Percentiles rank a stretch among this genome's conserved stretches.
Evolutionary conservation across 2,888 invertebrate genomes (phyloP).

Genomic region (Acanthacorydalis orientalis): DNA sequence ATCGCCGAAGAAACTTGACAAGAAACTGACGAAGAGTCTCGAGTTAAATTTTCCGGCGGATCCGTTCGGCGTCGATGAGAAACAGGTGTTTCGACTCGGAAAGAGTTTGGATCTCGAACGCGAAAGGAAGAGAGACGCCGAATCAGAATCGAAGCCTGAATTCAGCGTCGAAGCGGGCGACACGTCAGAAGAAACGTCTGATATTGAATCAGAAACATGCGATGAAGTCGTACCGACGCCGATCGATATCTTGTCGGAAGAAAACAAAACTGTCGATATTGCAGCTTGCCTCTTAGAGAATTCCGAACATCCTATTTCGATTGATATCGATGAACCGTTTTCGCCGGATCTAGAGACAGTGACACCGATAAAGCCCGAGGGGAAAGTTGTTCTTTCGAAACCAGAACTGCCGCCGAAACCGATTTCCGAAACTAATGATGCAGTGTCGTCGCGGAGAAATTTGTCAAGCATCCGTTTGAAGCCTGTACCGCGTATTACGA

Average conservation of each 20-base stretch:
- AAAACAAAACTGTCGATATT: neutral
- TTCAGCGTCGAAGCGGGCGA: slow-evolving; percentile 15
- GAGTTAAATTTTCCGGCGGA: slow-evolving; percentile 39
- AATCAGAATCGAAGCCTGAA: slow-evolving; percentile 2
- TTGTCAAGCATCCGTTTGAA: slow-evolving; percentile 7
- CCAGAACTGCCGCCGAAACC: no score
- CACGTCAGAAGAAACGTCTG: slow-evolving; percentile 22
- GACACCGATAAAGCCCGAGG: neutral
- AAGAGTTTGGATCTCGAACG: slow-evolving; percentile 25
- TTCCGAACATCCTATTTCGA: neutral
- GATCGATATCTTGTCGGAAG: neutral
- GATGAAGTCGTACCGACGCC: slow-evolving; percentile 3
- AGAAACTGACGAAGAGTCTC: slow-evolving; percentile 39
- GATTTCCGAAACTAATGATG: no score
- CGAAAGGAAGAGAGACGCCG: neutral
- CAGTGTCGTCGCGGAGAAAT: no score
- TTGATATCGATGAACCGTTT: no score
- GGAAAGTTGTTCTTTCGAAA: no score
- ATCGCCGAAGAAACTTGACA: slow-evolving; percentile 52
- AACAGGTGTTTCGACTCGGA: slow-evolving; percentile 22
- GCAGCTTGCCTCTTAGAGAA: neutral
- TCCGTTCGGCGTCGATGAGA: slow-evolving; percentile 14
- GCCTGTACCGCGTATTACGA: slow-evolving; percentile 26
- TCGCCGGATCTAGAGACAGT: neutral
- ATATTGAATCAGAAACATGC: slow-evolving; percentile 6